Evolutionary conservation across 1,140 invertebrate species (phyloP), one percentile per base, ranked within the genome.

Genomic region (Probaryconus sp.): DNA sequence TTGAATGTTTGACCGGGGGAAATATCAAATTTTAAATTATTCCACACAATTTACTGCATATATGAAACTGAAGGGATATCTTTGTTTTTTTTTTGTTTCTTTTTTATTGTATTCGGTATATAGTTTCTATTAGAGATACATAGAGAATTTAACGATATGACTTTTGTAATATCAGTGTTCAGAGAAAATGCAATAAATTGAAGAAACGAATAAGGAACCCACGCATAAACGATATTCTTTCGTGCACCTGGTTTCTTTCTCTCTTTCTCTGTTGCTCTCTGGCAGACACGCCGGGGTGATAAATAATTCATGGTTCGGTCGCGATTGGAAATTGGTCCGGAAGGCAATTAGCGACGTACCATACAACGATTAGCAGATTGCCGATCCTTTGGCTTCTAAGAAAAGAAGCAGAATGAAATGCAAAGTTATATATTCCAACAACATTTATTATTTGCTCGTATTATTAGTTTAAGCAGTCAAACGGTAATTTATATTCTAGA

Each of bases 291-390:
- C 58, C 48, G 38, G 40, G 60, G 20, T 20, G 38, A 74, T 70
- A 70, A 68, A 74, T 76, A 76, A 76, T 69, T 71, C 68, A 76
- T 76, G 69, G 38, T 65, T 67, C 60, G 55, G 68, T 38, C 65
- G 55, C 51, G 67, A 76, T 74, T 79, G 69, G 69, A 76, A 79
- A 74, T 71, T 71, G 69, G 73, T 71, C 77, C 77, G 73, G 73
- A 79, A 79, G 63, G 45, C 64, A 71, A 79, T 76, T 79, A 79
- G 58, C 56, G 20, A 37, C 45, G 40, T 56, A 60, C 6, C 48
- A 28, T 48, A 45, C 56, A 38, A 50, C 21, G 60, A 67, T 65
- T 73, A 53, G 40, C 60, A 20, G 42, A 7, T 18, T 18, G 13
- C n/a, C 37, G 37, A 40, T 40, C 16, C 17, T 20, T 40, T 18